Evolutionary conservation across 1,140 invertebrate genomes (phyloP).

Genomic region (Drosophila bifasciata): DNA sequence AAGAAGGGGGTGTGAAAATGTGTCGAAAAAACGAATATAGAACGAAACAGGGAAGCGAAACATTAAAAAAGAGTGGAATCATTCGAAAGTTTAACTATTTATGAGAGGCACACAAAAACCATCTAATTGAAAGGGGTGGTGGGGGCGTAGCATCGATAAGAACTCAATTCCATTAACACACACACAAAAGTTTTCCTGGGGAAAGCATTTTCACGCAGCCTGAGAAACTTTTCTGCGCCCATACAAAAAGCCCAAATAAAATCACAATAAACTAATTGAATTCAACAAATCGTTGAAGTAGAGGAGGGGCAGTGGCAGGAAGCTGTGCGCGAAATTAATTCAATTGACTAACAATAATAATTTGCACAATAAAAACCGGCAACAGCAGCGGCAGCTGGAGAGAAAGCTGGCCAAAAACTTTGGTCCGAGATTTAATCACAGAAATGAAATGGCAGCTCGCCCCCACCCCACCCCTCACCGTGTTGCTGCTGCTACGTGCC

Average conservation of each 20-base stretch:
- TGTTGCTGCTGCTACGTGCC: neutral
- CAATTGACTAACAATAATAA: conserved; percentile 81
- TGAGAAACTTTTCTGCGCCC: conserved; percentile 31
- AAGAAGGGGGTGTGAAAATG: no score
- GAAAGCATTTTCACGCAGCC: conserved; percentile 45
- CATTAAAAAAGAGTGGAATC: conserved; percentile 29
- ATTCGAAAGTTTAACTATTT: conserved; percentile 55
- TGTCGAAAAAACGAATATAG: neutral
- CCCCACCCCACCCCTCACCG: conserved; percentile 5
- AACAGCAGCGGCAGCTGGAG: conserved; percentile 45
- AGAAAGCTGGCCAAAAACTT: conserved; percentile 51
- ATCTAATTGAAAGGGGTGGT: conserved; percentile 38
- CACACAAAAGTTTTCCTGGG: conserved; percentile 30
- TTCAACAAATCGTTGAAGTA: conserved; percentile 65
- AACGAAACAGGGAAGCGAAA: conserved; percentile 6
- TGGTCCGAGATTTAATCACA: conserved; percentile 71
- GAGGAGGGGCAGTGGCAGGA: conserved; percentile 8
- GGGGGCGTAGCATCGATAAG: neutral
- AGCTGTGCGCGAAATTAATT: conserved; percentile 69
- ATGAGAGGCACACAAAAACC: conserved; percentile 22
- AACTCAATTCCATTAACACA: conserved; percentile 29
- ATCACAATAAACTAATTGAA: conserved; percentile 79
- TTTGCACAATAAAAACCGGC: conserved; percentile 78
- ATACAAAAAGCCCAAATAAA: conserved; percentile 63
- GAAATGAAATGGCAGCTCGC: conserved; percentile 6